A percentile compares a stretch with the other conserved stretches of the same genome.
Evolutionary conservation across 2,888 invertebrate genomes (phyloP).

Genomic region (Amphimallon solstitiale): DNA sequence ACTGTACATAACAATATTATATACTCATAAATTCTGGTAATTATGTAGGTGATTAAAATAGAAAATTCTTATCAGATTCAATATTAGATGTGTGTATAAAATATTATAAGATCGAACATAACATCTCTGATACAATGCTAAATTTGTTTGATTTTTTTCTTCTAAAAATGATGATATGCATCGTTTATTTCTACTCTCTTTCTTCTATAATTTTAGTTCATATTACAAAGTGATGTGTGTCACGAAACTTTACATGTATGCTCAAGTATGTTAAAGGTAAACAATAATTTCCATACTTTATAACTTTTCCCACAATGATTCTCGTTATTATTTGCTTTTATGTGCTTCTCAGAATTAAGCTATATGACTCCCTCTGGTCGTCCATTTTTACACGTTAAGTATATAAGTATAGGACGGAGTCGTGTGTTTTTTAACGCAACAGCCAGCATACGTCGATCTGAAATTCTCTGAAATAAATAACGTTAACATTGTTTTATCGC

Average conservation of each 20-base stretch:
- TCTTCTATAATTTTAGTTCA: background rate
- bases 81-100: too few species aligned
- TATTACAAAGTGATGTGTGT: constrained; percentile 24
- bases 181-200: too few species aligned
- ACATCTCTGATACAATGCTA: too few species aligned
- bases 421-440: background rate
- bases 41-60: too few species aligned
- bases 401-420: background rate
- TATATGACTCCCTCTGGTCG: constrained; percentile 13
- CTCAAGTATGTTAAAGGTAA: constrained; percentile 24
- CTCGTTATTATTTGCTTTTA: constrained; percentile 25
- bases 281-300: constrained; percentile 33
- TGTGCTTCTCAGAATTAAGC: constrained; percentile 15
- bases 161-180: too few species aligned
- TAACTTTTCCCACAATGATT: constrained; percentile 27
- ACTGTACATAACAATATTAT: too few species aligned
- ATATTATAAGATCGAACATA: too few species aligned
- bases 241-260: constrained; percentile 1
- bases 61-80: too few species aligned
- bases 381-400: background rate
- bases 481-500: constrained; percentile 13
- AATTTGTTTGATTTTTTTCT: too few species aligned
- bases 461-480: constrained; percentile 27
- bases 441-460: constrained; percentile 2
- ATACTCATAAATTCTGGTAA: too few species aligned